A percentile compares a stretch with the other conserved stretches of the same genome.
Evolutionary conservation across 2,113 vertebrate genomes (phyloP).

Genomic region (Turnix velox): DNA sequence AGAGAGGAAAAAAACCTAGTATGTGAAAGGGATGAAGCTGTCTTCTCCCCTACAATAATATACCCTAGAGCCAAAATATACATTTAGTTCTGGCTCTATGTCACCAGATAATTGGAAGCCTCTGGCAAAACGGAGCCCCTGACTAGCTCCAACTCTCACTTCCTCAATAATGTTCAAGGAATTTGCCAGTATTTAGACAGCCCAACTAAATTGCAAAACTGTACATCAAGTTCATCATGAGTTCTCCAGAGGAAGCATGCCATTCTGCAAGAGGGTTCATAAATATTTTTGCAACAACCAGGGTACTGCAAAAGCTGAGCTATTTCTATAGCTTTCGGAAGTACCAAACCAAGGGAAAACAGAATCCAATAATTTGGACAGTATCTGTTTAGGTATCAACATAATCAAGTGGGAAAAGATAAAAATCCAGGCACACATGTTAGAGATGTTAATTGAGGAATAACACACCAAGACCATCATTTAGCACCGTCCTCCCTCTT

Average conservation of each 20-base stretch:
- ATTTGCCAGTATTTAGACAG: neutral
- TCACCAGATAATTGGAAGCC: neutral
- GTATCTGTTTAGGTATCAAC: neutral
- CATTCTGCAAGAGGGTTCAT: neutral
- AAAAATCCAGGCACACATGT: neutral
- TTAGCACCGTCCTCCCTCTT: neutral
- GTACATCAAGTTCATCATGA: neutral
- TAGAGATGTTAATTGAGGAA: neutral
- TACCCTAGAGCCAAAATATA: neutral
- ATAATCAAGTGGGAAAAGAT: neutral
- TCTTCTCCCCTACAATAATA: neutral
- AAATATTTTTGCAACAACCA: neutral
- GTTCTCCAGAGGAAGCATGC: neutral
- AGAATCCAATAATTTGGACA: neutral
- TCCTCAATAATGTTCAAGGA: neutral
- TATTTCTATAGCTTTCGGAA: neutral
- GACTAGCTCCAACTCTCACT: neutral
- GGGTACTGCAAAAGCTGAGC: neutral
- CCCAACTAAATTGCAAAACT: neutral
- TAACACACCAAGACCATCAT: neutral
- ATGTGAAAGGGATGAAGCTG: neutral
- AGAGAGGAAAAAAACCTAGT: neutral
- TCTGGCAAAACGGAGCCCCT: neutral
- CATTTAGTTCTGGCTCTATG: neutral
- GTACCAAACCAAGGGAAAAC: neutral